Conservation (phyloP, 2,797 vertebrate genomes). For the Lagodon rhomboides region DNA sequence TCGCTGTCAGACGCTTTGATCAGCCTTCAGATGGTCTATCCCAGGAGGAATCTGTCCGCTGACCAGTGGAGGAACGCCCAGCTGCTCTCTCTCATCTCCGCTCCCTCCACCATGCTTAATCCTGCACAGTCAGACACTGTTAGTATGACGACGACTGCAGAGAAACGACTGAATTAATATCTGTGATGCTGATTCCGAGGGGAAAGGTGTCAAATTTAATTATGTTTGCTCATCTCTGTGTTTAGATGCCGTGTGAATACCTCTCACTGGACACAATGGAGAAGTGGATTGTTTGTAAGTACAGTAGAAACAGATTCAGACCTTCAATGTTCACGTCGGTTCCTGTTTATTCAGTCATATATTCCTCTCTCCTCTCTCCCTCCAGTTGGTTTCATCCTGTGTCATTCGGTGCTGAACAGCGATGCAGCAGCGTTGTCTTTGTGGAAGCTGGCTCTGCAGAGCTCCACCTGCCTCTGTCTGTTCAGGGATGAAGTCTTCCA, state of each 20-base stretch:
- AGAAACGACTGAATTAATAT: too few relatives aligned
- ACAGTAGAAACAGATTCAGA: neutral
- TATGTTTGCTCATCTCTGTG: slow-evolving; percentile 12
- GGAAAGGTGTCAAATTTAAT: neutral
- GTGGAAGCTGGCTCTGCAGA: slow-evolving; percentile 98
- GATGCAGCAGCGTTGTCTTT: slow-evolving; percentile 94
- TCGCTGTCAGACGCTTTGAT: slow-evolving; percentile 97
- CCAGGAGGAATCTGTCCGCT: slow-evolving; percentile 96
- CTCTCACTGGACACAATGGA: slow-evolving; percentile 98
- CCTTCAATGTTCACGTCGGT: neutral
- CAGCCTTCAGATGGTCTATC: slow-evolving; percentile 99
- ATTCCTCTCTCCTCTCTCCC: neutral
- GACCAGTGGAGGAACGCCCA: slow-evolving; percentile 99
- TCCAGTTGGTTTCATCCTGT: slow-evolving; percentile 97
- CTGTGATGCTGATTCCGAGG: too few relatives aligned
- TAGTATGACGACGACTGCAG: slow-evolving; percentile 31
- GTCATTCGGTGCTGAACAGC: slow-evolving; percentile 93
- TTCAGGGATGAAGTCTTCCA: slow-evolving; percentile 99
- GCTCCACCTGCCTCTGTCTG: slow-evolving; percentile 97
- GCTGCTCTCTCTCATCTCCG: slow-evolving; percentile 96
- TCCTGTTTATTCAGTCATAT: neutral
- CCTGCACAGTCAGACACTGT: slow-evolving; percentile 99
- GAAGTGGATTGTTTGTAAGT: slow-evolving; percentile 99
- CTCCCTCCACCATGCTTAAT: slow-evolving; percentile 98
- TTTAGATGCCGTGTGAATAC: slow-evolving; percentile 99